phyloP scores from a whole-genome alignment of 2,797 vertebrate genomes.

The Syngnathus rostellatus region DNA sequence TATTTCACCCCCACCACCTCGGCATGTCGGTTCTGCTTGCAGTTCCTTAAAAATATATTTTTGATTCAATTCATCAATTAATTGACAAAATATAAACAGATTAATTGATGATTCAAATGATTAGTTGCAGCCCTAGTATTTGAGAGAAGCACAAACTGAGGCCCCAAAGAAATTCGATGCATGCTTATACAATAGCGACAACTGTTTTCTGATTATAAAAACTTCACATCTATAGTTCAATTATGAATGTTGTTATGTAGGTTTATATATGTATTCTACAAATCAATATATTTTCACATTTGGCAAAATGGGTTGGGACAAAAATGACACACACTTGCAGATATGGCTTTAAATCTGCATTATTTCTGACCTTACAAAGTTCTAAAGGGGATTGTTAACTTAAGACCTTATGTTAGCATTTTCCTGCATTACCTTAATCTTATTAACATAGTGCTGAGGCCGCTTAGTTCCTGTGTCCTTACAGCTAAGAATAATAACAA shows the following conservation, averaged over 20 bases:
- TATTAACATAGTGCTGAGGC: background rate
- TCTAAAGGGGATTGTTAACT: background rate
- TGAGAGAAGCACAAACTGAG: no score
- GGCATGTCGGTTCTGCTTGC: no score
- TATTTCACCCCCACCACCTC: no score
- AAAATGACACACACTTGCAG: background rate
- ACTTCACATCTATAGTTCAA: background rate
- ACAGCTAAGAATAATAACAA: conserved; percentile 3
- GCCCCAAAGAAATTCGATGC: no score
- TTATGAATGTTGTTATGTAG: background rate
- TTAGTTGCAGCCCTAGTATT: no score
- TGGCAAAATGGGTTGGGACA: background rate
- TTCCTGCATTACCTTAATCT: background rate
- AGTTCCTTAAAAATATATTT: no score
- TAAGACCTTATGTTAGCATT: background rate
- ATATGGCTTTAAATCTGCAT: background rate
- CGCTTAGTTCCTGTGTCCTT: background rate
- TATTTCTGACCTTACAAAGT: background rate
- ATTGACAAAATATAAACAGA: no score
- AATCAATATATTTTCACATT: background rate
- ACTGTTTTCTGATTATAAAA: no score
- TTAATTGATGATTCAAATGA: no score
- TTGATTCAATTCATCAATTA: no score
- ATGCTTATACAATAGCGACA: no score
- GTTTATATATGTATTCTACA: background rate